These are phyloP conservation scores for Pseudomyrmex dendroicus DNA, from an alignment of 1,140 invertebrate genomes.

Conservation along the genomic window DNA sequence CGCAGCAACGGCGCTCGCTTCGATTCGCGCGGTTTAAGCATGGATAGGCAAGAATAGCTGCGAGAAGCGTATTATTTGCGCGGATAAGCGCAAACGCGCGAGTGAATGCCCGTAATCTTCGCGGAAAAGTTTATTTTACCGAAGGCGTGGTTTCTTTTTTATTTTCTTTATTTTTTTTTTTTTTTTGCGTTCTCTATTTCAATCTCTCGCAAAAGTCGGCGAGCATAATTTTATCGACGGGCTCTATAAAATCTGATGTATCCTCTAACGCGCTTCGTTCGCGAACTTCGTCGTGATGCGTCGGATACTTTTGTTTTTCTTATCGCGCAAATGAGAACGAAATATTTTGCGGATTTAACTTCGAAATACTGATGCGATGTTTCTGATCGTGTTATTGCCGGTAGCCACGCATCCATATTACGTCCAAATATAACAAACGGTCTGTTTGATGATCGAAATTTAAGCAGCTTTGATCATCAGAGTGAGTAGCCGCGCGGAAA, in stretches of 20 bases:
- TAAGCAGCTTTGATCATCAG: slow-evolving; percentile 46
- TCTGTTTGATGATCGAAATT: neutral
- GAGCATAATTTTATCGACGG: too few relatives aligned
- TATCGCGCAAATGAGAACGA: too few relatives aligned
- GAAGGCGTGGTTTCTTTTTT: too few relatives aligned
- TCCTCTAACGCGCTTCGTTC: too few relatives aligned
- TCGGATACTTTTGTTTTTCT: too few relatives aligned
- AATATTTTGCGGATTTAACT: too few relatives aligned
- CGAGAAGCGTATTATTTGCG: slow-evolving; percentile 33
- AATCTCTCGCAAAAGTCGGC: too few relatives aligned
- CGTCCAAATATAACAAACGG: neutral
- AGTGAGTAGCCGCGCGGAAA: slow-evolving; percentile 31
- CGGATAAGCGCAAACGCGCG: slow-evolving; percentile 35
- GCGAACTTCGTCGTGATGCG: too few relatives aligned
- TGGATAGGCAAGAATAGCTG: slow-evolving; percentile 49
- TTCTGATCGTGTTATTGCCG: neutral
- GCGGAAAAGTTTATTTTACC: slow-evolving; percentile 22
- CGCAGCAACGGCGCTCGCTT: slow-evolving; percentile 8
- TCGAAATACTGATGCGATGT: neutral
- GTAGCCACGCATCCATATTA: slow-evolving; percentile 10
- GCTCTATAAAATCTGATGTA: too few relatives aligned
- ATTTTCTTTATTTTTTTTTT: too few relatives aligned
- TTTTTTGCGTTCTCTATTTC: too few relatives aligned
- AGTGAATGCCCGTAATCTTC: slow-evolving; percentile 38
- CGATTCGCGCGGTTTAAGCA: slow-evolving; percentile 53